Percentiles rank a stretch among this genome's conserved stretches.
Evolutionary conservation across 2,888 invertebrate species (phyloP).

Genomic region (Eupeodes luniger): DNA sequence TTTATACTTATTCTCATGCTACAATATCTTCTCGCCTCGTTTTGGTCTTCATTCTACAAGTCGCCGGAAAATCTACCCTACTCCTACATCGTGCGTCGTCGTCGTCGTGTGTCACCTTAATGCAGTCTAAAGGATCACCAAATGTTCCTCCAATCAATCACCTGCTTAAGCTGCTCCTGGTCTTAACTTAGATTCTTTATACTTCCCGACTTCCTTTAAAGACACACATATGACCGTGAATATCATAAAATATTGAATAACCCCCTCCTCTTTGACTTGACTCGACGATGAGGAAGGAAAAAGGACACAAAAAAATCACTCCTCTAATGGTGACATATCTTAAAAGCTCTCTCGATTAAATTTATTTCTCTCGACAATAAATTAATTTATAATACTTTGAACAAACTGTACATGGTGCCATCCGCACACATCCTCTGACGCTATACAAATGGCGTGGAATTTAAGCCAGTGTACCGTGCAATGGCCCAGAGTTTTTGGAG

Average conservation of each 20-base stretch:
- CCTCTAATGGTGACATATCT: slow-evolving; percentile 58
- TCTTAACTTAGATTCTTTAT: slow-evolving; percentile 43
- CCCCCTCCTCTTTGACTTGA: not conserved
- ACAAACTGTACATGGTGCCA: slow-evolving; percentile 47
- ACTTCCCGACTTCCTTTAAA: not conserved
- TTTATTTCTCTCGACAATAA: slow-evolving; percentile 70
- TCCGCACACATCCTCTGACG: not conserved
- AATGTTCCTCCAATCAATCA: slow-evolving; percentile 67
- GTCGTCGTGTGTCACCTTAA: not conserved
- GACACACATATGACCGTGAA: slow-evolving; percentile 44
- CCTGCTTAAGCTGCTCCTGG: slow-evolving; percentile 45
- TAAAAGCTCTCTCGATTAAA: slow-evolving; percentile 71
- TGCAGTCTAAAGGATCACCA: not conserved
- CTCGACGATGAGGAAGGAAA: not conserved
- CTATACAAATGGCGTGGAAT: slow-evolving; percentile 43
- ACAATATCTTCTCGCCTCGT: not conserved
- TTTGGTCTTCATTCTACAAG: slow-evolving; percentile 20
- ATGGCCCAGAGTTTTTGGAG: not conserved
- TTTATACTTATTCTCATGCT: not conserved
- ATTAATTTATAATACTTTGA: slow-evolving; percentile 74
- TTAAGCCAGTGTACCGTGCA: not conserved
- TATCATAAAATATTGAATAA: slow-evolving; percentile 3
- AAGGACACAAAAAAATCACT: slow-evolving; percentile 4
- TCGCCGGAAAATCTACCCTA: not conserved
- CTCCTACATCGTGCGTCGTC: not conserved